Evolutionary conservation across 1,140 invertebrate species (phyloP), one percentile per base, ranked within the genome.

Genomic region (Eupeodes corollae): DNA sequence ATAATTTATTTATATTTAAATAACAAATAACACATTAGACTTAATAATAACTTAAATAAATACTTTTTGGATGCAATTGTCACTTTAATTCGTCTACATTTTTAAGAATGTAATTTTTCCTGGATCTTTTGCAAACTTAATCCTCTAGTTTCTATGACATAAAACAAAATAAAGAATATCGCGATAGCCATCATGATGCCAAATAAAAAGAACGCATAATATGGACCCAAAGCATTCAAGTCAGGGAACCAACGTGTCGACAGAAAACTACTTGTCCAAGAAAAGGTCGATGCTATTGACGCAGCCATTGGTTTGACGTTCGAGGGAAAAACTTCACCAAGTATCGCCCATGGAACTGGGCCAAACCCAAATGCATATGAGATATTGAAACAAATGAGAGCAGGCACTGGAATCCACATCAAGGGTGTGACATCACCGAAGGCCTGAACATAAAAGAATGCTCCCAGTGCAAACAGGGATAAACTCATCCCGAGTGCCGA

Each of bases 141-240:
- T 13, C 84, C 84, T 69, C 87, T 88, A 0, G 88, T 91, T 69
- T 91, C 88, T 0, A 87, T 86, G 12, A 91, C 74, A 35, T 86
- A 54, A 47, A 80, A 70, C 19, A 82, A 68, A 0, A 78, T 75
- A 55, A 70, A 77, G 68, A 76, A 72, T 68, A 77, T 76, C 0
- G 84, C 76, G 0, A 78, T 18, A 9, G 82, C 68, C 39, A 83
- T 85, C 63, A 79, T 80, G 1, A 73, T 73, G 11, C 80, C 73
- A 62, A 94, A 94, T 15, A 90, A 71, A 75, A 83, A 88, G 71
- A 89, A 92, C 2, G 81, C 80, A 6, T 75, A 76, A 53, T 83
- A 78, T 39, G 75, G 75, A 11, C 82, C 83, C 6, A 90, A 69
- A 0, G 70, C 63, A 0, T 68, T 55, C 5, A 93, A 64, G 0